Base-by-base conservation (phyloP, 2,888 invertebrate species). In the Gortyna flavago region DNA sequence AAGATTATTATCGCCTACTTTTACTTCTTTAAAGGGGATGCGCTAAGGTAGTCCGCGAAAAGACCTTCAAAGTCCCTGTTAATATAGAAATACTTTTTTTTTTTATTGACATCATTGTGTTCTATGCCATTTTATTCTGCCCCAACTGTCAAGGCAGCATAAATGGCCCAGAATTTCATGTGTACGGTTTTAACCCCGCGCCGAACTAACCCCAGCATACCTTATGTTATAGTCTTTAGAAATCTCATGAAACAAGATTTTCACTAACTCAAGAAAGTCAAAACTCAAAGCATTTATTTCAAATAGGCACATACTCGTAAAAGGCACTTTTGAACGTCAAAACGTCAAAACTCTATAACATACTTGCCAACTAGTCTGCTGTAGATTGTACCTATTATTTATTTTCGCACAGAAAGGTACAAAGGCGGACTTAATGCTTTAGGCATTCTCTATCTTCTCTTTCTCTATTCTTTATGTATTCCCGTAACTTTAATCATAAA, bases 401-500 rank as follows among this genome's bases (percentile, higher is more conserved):
- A n/a, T n/a, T n/a, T n/a, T n/a, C n/a, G n/a, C n/a, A n/a, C n/a
- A n/a, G n/a, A n/a, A n/a, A n/a, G n/a, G n/a, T n/a, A n/a, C n/a
- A n/a, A n/a, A n/a, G n/a, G n/a, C n/a, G n/a, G n/a, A n/a, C n/a
- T n/a, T n/a, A n/a, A n/a, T n/a, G n/a, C n/a, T n/a, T n/a, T n/a
- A n/a, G n/a, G n/a, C n/a, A n/a, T n/a, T n/a, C n/a, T n/a, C n/a
- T n/a, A n/a, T n/a, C n/a, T n/a, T n/a, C n/a, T n/a, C n/a, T n/a
- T n/a, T n/a, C n/a, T n/a, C n/a, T n/a, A n/a, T n/a, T n/a, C n/a
- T 69, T 62, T 7, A 71, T 48, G 59, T 16, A n/a, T 67, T 35
- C 21, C 13, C 1, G n/a, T 80, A 38, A 69, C 25, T 59, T 80
- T 25, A 69, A 78, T 78, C 68, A 38, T 66, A 79, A 66, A 79